These are phyloP conservation scores for Nemotelus nigrinus DNA, from an alignment of 2,888 invertebrate genomes.

Conservation along the genomic window DNA sequence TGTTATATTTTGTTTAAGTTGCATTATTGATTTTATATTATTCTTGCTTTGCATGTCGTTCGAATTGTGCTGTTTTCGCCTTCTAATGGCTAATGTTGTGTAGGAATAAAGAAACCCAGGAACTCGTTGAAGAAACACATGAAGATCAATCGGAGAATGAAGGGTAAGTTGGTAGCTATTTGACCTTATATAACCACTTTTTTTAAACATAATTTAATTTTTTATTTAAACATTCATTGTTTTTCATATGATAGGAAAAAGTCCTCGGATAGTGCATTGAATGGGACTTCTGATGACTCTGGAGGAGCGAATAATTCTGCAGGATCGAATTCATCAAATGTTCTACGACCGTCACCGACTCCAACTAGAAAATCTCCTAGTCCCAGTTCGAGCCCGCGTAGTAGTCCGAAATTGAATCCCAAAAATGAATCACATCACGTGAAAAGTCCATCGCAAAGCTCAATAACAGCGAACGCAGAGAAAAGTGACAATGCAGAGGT, in stretches of 20 bases:
- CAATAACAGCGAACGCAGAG: constrained; percentile 48
- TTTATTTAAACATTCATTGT: constrained; percentile 1
- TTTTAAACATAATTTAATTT: neutral
- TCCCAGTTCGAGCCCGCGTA: constrained; percentile 54
- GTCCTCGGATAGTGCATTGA: constrained; percentile 73
- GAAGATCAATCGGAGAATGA: constrained; percentile 14
- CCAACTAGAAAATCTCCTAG: constrained; percentile 49
- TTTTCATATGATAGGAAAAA: constrained; percentile 67
- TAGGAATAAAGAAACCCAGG: constrained; percentile 46
- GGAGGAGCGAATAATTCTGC: constrained; percentile 73
- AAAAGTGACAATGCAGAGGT: constrained; percentile 53
- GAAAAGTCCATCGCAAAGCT: constrained; percentile 50
- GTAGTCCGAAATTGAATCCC: constrained; percentile 61
- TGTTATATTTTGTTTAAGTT: neutral
- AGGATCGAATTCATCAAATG: constrained; percentile 68
- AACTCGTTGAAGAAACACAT: constrained; percentile 26
- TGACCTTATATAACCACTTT: neutral
- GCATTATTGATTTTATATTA: neutral
- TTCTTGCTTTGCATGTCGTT: constrained; percentile 40
- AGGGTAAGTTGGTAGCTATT: constrained; percentile 28
- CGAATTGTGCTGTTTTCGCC: constrained; percentile 44
- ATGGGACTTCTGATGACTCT: constrained; percentile 74
- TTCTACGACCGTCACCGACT: constrained; percentile 66
- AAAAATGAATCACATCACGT: constrained; percentile 53
- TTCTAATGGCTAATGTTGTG: constrained; percentile 45